Evolutionary conservation across 2,797 vertebrate species (phyloP).

Genomic region (Xiphorhynchus erythropygius): DNA sequence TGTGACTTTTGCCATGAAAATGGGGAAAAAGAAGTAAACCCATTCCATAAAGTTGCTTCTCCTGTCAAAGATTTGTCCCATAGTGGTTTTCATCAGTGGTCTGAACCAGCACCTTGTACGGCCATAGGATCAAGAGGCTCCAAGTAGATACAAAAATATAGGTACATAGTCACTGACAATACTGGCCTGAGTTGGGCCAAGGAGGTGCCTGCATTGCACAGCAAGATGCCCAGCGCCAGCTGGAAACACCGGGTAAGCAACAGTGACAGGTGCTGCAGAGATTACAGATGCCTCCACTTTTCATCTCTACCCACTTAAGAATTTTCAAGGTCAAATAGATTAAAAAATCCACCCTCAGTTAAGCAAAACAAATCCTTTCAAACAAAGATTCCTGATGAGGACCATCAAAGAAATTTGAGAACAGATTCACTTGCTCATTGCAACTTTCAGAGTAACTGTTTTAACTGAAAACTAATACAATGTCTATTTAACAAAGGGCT

Average conservation of each 20-base stretch:
- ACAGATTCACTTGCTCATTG: neutral
- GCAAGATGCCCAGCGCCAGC: neutral
- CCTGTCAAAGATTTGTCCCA: neutral
- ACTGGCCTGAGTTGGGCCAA: neutral
- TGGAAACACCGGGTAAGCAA: neutral
- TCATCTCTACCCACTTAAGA: neutral
- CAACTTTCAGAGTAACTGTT: neutral
- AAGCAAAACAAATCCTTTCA: neutral
- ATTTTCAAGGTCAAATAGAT: neutral
- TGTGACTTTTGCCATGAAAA: neutral
- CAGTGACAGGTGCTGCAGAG: neutral
- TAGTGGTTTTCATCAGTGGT: neutral
- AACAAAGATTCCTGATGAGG: neutral
- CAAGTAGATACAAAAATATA: fast-evolving
- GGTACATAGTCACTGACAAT: fast-evolving
- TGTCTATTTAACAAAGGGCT: neutral
- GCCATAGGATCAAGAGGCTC: neutral
- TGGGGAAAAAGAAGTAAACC: neutral
- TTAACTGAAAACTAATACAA: neutral
- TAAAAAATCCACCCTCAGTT: neutral
- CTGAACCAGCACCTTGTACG: neutral
- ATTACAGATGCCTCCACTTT: neutral
- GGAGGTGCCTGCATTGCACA: neutral
- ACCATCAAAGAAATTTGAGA: neutral
- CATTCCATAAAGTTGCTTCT: neutral